phyloP scores from a whole-genome alignment of 2,797 vertebrate genomes.

The Rhincodon typus region DNA sequence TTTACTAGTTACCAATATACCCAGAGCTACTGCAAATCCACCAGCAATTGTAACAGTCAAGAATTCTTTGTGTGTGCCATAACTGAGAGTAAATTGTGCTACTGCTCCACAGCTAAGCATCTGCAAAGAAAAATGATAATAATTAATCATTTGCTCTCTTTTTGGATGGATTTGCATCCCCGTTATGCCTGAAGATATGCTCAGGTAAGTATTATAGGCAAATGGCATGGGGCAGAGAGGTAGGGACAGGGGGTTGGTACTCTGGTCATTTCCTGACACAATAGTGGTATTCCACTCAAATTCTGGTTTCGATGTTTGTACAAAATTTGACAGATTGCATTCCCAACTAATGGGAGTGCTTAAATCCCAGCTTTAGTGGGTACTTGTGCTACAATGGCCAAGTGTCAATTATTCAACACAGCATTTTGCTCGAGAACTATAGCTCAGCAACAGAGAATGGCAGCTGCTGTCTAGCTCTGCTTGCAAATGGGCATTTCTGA shows the following conservation, averaged over 20 bases:
- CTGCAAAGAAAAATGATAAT: conserved; percentile 52
- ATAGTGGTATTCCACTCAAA: background rate
- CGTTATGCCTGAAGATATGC: background rate
- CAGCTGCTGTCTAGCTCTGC: background rate
- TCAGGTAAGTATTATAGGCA: background rate
- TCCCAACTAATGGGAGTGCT: background rate
- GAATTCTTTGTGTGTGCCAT: conserved; percentile 74
- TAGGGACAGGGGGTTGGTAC: background rate
- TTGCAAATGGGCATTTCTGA: background rate
- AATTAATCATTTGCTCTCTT: background rate
- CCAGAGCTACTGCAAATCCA: conserved; percentile 82
- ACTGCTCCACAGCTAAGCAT: conserved; percentile 90
- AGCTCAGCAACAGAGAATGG: background rate
- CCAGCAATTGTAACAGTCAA: conserved; percentile 91
- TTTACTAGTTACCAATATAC: conserved; percentile 84
- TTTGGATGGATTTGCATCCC: background rate
- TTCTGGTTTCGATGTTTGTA: background rate
- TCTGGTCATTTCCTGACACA: too few species aligned
- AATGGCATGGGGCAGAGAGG: background rate
- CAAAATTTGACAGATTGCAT: background rate
- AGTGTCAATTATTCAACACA: background rate
- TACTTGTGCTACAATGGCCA: background rate
- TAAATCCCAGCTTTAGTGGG: background rate
- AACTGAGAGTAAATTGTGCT: conserved; percentile 76
- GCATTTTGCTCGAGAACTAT: background rate